Percentiles rank a stretch among this genome's conserved stretches.
These are phyloP conservation scores for Scelioninae gen. 1 DNA, from an alignment of 2,888 invertebrate species.

Conservation along the genomic window DNA sequence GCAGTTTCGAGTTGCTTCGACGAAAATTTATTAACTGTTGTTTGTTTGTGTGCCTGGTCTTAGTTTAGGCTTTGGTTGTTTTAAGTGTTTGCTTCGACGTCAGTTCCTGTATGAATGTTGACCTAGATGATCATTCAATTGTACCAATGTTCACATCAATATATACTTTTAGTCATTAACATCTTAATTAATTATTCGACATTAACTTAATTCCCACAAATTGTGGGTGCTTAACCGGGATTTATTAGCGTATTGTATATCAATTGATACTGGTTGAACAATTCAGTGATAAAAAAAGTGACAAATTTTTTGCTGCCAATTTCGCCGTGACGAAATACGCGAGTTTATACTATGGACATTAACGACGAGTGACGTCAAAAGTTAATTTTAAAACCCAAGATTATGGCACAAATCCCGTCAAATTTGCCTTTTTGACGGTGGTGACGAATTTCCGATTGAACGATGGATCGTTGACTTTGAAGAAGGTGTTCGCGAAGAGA, in stretches of 20 bases:
- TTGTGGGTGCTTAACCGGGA: constrained; percentile 13
- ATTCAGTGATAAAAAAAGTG: neutral
- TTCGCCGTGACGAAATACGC: neutral
- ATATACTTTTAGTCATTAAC: neutral
- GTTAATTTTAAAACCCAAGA: neutral
- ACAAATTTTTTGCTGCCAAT: neutral
- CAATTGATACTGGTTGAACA: neutral
- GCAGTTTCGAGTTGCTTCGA: too few species aligned
- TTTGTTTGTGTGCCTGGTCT: too few species aligned
- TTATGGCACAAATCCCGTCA: neutral
- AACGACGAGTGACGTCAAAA: too few species aligned
- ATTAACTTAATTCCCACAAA: neutral
- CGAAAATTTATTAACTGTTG: too few species aligned
- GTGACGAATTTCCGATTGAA: neutral
- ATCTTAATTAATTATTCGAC: neutral
- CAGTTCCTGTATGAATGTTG: constrained; percentile 28
- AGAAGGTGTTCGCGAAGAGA: neutral
- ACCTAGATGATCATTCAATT: neutral
- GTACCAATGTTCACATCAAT: neutral
- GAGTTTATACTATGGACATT: neutral
- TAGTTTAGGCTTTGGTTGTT: too few species aligned
- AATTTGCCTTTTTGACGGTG: neutral
- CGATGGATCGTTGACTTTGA: constrained; percentile 11
- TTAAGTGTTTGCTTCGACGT: too few species aligned
- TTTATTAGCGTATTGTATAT: neutral